Conservation (phyloP, 2,888 invertebrate genomes). For the Stenolophus ochropezus region DNA sequence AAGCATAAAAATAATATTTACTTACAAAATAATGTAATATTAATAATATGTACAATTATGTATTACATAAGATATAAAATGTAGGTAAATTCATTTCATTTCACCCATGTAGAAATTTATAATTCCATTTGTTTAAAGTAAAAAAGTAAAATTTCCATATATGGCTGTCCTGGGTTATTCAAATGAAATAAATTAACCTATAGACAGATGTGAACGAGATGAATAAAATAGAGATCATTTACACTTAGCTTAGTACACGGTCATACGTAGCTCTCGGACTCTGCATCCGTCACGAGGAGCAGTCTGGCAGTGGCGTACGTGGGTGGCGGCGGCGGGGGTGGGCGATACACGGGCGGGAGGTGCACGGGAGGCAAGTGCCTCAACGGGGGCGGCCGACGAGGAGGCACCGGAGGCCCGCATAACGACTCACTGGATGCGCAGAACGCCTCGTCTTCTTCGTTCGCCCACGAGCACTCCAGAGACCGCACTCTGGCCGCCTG, state of each 20-base stretch:
- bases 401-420: constrained; percentile 71
- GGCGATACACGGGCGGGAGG: constrained; percentile 71
- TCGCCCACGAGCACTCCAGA: constrained; percentile 70
- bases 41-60: not conserved
- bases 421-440: constrained; percentile 71
- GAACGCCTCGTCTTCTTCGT: constrained; percentile 72
- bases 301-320: constrained; percentile 71
- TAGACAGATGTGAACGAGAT: constrained; percentile 13
- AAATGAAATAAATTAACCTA: not conserved
- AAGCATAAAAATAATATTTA: not conserved
- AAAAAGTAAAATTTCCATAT: no score
- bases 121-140: no score
- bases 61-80: not conserved
- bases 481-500: constrained; percentile 76
- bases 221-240: constrained; percentile 44
- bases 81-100: not conserved
- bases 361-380: constrained; percentile 71
- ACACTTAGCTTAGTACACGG: constrained; percentile 29
- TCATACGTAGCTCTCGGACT: constrained; percentile 71
- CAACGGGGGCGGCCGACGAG: constrained; percentile 69
- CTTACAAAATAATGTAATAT: not conserved
- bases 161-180: no score
- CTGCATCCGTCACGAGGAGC: constrained; percentile 71
- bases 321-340: constrained; percentile 70
- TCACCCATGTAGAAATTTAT: not conserved